phyloP scores from a whole-genome alignment of 2,888 invertebrate genomes.

The Hydroisotoma schaefferi region DNA sequence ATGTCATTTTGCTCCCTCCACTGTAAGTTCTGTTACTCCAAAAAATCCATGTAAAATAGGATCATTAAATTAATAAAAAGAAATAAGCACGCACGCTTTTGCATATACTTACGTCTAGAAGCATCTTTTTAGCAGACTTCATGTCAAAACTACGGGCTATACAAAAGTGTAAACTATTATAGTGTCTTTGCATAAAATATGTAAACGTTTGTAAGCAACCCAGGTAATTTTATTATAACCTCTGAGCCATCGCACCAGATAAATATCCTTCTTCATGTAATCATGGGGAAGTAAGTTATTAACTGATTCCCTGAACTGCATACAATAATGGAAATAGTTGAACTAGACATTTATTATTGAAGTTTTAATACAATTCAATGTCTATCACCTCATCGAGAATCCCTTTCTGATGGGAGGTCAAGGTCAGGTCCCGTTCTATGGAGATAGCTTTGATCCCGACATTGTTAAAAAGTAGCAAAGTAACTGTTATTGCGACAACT shows the following conservation, averaged over 20 bases:
- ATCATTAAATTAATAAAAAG: background rate
- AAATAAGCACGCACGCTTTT: background rate
- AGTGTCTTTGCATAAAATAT: background rate
- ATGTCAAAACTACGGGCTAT: background rate
- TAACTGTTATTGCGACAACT: background rate
- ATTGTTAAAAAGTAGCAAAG: background rate
- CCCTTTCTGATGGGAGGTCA: background rate
- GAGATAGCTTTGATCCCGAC: background rate
- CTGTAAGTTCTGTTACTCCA: background rate
- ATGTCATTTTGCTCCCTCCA: background rate
- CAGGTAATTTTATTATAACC: background rate
- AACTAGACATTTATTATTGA: background rate
- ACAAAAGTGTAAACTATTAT: background rate
- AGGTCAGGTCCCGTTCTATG: background rate
- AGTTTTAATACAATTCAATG: background rate
- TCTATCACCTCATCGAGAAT: background rate
- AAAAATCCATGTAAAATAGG: background rate
- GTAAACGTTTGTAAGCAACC: background rate
- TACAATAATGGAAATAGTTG: background rate
- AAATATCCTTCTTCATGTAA: background rate
- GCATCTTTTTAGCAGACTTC: background rate
- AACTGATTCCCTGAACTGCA: background rate
- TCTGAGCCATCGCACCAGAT: conserved; percentile 1
- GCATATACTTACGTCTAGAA: background rate
- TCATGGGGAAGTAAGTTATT: background rate